Percentiles rank a stretch among this genome's conserved stretches.
phyloP scores from a whole-genome alignment of 1,140 invertebrate genomes.

The Trachymyrmex septentrionalis region DNA sequence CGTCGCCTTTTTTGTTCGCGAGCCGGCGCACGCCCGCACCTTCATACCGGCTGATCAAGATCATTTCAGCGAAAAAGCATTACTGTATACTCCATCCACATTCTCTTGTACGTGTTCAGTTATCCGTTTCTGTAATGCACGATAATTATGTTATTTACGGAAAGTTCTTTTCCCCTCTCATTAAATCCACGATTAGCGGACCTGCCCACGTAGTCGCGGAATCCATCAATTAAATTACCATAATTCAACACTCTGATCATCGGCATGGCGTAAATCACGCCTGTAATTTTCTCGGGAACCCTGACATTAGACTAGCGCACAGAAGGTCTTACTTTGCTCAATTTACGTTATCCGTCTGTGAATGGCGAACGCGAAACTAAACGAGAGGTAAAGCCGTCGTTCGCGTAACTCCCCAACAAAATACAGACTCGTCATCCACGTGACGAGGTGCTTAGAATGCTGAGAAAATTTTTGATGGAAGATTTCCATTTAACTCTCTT shows the following conservation, averaged over 20 bases:
- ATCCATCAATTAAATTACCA: constrained; percentile 10
- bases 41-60: neutral
- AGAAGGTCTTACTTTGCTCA: neutral
- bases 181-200: neutral
- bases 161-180: neutral
- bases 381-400: neutral
- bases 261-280: neutral
- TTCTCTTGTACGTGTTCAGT: neutral
- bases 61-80: neutral
- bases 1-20: constrained; percentile 61
- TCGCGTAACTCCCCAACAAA: neutral
- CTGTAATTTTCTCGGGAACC: neutral
- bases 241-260: constrained; percentile 1
- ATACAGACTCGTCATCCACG: constrained; percentile 2
- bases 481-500: constrained; percentile 14
- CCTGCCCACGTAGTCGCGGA: neutral
- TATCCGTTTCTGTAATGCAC: neutral
- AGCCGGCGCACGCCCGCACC: neutral
- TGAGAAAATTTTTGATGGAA: constrained; percentile 22
- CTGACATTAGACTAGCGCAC: neutral
- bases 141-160: constrained; percentile 1
- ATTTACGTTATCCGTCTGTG: neutral
- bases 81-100: neutral
- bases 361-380: too few species aligned
- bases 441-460: neutral